Evolutionary conservation across 1,140 invertebrate species (phyloP), one percentile per base, ranked within the genome.

Genomic region (Lucilia sericata): DNA sequence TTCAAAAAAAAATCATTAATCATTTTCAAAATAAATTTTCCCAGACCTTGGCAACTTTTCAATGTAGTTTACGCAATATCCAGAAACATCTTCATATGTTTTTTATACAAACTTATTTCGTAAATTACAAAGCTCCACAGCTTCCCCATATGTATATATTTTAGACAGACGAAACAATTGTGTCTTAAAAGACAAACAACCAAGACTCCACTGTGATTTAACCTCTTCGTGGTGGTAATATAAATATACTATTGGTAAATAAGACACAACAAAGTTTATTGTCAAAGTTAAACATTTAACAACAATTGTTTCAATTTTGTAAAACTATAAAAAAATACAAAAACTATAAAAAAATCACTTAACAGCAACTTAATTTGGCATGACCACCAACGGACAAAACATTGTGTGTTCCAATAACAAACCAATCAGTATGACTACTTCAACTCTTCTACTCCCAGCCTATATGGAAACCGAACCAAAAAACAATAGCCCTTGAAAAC

Each of bases 401-500:
- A 47, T 49, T 51, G 25, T 70, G 65, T 70, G 65, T 70, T 5
- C 60, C 60, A 19, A 70, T 70, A 19, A 70, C 21, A 70, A 70
- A 25, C 5, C n/a, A 10, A 70, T 70, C 21, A 21, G 19, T 19
- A 70, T n/a, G 3, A 21, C 65, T 70, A 70, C 65, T 1, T 21
- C 14, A 5, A 60, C 55, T 19, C 8, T 2, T 4, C 65, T 55
- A 55, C 51, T 55, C 51, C 51, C 17, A 42, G n/a, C n/a, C 75
- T 19, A 7, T 34, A 49, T 1, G 17, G 7, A 80, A 80, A 70
- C 7, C 2, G 25, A 25, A 2, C 19, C 1, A 21, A 78, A 76
- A 80, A 80, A 80, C 76, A 80, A 80, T 80, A 25, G 76, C 76
- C 76, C 76, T 80, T 80, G 76, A 80, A 80, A 80, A 80, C 74